Percentiles rank a stretch among this genome's conserved stretches.
phyloP scores from a whole-genome alignment of 1,140 invertebrate genomes.

The Bombus ignitus region DNA sequence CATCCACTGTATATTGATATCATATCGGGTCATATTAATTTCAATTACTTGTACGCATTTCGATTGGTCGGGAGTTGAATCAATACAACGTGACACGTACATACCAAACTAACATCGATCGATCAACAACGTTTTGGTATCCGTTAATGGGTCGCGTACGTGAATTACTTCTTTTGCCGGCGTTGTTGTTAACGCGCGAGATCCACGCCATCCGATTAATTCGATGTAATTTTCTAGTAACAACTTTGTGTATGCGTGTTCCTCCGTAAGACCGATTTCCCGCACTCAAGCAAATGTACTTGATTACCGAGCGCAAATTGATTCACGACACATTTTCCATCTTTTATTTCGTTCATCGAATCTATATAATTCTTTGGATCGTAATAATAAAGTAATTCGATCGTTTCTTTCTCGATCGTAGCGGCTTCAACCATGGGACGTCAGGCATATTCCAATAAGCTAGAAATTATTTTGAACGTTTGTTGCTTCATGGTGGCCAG shows the following conservation, averaged over 20 bases:
- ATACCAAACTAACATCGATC: constrained; percentile 1
- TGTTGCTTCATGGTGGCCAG: background rate
- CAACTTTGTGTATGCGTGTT: constrained; percentile 4
- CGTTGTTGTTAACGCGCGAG: background rate
- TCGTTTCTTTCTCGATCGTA: background rate
- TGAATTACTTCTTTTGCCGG: background rate
- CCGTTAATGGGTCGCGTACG: constrained; percentile 6
- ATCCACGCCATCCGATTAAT: constrained; percentile 42
- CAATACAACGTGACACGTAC: background rate
- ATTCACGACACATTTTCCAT: background rate
- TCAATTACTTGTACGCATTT: background rate
- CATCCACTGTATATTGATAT: background rate
- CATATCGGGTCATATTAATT: background rate
- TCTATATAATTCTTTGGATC: background rate
- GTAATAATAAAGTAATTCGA: background rate
- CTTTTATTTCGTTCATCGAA: background rate
- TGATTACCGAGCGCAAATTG: background rate
- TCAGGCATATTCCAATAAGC: background rate
- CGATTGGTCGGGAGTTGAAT: background rate
- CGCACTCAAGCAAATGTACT: background rate
- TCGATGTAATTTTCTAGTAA: constrained; percentile 38
- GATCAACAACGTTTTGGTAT: constrained; percentile 24
- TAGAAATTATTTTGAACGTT: constrained; percentile 17
- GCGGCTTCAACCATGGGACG: too few species aligned
- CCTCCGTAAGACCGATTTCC: background rate